Percentiles rank a stretch among this genome's conserved stretches.
Conservation (phyloP, 2,888 invertebrate species). For the Cataglyphis cursor region DNA sequence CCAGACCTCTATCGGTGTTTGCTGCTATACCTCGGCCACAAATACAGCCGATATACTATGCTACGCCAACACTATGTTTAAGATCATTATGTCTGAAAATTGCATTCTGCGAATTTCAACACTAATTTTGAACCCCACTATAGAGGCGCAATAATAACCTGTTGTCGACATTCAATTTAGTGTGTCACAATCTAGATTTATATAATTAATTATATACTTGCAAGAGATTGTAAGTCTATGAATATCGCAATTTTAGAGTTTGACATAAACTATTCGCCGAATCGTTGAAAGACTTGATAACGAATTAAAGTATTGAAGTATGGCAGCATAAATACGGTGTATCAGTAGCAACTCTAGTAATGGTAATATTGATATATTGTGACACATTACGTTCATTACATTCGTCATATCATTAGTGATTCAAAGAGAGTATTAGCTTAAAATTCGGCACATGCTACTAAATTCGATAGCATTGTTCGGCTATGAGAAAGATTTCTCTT, state of each 20-base stretch:
- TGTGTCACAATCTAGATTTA: neutral
- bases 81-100: conserved; percentile 80
- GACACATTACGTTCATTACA: conserved; percentile 40
- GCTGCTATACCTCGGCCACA: conserved; percentile 86
- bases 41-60: conserved; percentile 82
- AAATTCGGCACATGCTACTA: neutral
- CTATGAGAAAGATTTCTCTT: conserved; percentile 6
- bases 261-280: conserved; percentile 10
- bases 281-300: neutral
- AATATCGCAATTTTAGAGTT: neutral
- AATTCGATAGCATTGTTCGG: conserved; percentile 37
- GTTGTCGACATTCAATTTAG: neutral
- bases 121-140: conserved; percentile 71
- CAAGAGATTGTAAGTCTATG: conserved; percentile 20
- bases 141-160: conserved; percentile 10
- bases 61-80: conserved; percentile 82
- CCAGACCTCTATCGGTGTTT: conserved; percentile 83
- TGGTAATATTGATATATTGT: conserved; percentile 50
- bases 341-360: conserved; percentile 54
- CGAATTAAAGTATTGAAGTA: conserved; percentile 72
- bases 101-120: conserved; percentile 78
- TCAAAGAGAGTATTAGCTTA: conserved; percentile 8
- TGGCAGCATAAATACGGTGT: conserved; percentile 77
- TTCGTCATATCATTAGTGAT: conserved; percentile 55
- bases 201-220: neutral